These are phyloP conservation scores for Novumbra hubbsi DNA, from an alignment of 2,797 vertebrate genomes.

Conservation along the genomic window DNA sequence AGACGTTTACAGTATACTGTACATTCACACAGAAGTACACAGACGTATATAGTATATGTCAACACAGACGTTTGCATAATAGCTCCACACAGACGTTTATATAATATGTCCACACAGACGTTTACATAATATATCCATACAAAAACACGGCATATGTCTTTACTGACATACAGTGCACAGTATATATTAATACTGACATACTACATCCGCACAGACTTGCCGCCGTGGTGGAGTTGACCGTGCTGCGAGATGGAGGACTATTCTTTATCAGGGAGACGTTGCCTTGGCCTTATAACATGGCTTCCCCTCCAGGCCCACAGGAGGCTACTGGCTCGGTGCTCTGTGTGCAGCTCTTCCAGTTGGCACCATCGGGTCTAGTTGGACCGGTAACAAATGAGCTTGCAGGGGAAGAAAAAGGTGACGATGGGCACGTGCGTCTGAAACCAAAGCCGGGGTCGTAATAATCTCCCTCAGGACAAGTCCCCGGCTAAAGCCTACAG, in stretches of 20 bases:
- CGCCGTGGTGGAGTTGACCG: background rate
- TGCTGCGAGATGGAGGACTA: constrained; percentile 18
- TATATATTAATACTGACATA: background rate
- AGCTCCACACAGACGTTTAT: too few relatives aligned
- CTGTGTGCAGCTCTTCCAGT: constrained; percentile 50
- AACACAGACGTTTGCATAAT: too few relatives aligned
- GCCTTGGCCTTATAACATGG: constrained; percentile 61
- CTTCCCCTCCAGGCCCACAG: constrained; percentile 61
- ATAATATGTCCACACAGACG: too few relatives aligned
- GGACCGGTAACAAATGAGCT: constrained; percentile 56
- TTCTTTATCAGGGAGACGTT: constrained; percentile 52
- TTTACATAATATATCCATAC: background rate
- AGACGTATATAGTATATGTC: too few relatives aligned
- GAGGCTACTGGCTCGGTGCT: constrained; percentile 47
- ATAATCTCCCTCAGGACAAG: background rate
- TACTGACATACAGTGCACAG: background rate
- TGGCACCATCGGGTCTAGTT: constrained; percentile 56
- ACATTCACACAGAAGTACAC: too few relatives aligned
- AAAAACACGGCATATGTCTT: background rate
- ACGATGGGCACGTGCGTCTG: constrained; percentile 40
- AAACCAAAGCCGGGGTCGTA: constrained; percentile 10
- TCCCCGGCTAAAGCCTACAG: background rate
- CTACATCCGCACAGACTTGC: background rate
- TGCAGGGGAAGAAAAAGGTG: constrained; percentile 41
- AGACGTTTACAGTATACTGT: too few relatives aligned